A percentile compares a stretch with the other conserved stretches of the same genome.
Conservation (phyloP, 2,888 invertebrate genomes). For the Pollenia angustigena region DNA sequence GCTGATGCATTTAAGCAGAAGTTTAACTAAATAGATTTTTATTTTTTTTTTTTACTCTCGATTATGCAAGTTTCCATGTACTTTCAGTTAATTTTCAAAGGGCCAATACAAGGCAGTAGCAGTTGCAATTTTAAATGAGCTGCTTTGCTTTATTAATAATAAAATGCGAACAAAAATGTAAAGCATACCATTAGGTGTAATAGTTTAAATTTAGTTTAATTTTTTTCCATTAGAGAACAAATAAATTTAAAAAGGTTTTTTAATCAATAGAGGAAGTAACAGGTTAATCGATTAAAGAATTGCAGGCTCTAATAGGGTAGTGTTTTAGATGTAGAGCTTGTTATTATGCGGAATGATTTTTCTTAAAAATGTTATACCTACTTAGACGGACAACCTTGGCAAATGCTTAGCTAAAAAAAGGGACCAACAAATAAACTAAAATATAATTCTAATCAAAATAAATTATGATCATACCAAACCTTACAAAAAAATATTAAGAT, state of each 20-base stretch:
- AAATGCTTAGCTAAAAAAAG: too few species aligned
- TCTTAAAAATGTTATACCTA: too few species aligned
- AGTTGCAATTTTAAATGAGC: constrained; percentile 32
- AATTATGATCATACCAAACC: too few species aligned
- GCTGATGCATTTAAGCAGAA: constrained; percentile 58
- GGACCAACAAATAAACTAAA: too few species aligned
- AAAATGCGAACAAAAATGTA: background rate
- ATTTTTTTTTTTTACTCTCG: constrained; percentile 24
- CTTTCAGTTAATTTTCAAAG: constrained; percentile 54
- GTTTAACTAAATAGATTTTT: constrained; percentile 50
- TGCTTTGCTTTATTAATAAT: constrained; percentile 25
- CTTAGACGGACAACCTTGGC: too few species aligned
- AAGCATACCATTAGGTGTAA: constrained; percentile 19
- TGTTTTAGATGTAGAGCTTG: too few species aligned
- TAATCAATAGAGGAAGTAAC: background rate
- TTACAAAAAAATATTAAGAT: too few species aligned
- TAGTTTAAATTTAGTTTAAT: background rate
- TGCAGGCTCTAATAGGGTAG: too few species aligned
- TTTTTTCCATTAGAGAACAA: background rate
- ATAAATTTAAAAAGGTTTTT: background rate
- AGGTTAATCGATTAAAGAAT: too few species aligned
- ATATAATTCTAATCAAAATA: too few species aligned
- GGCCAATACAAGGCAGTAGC: constrained; percentile 11
- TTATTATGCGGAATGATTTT: too few species aligned
- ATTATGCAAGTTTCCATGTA: constrained; percentile 18